Base-by-base conservation (phyloP, 1,140 invertebrate genomes). In the Gonioctena quinquepunctata region DNA sequence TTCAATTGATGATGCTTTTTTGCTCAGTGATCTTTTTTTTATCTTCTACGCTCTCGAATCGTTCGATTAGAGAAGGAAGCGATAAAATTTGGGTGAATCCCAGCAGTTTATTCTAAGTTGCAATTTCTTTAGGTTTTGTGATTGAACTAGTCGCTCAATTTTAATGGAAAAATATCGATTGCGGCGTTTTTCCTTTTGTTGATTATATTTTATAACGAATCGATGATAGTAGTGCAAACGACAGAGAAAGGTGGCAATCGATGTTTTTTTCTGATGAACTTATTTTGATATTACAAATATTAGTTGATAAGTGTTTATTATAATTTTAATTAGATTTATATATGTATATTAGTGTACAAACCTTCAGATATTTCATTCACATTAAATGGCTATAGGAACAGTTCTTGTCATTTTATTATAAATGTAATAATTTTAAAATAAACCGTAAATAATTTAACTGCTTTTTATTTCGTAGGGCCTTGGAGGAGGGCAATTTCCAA, bases 141-240 rank as follows among this genome's bases (percentile, higher is more conserved):
- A 80, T 80, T 69, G 56, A 78, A 80, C 78, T 80, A 80, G 78
- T 80, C 78, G 74, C 67, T 69, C 72, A 76, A 71, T 71, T 73
- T 77, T 68, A 70, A n/a, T 42, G 33, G 16, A 72, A 69, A 56
- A 68, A 57, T 49, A 69, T 68, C 42, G 61, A 68, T 56, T 56
- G 49, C 50, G 16, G 21, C 18, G n/a, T n/a, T n/a, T 22, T 71
- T 25, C 22, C 25, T 19, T 54, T 21, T 54, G 52, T 11, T 18
- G 11, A 54, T 18, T 54, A 54, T 54, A 21, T 54, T 54, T 54
- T 21, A 54, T 54, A 54, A 54, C 19, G n/a, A 1, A 18, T 18
- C 3, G 18, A 21, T 23, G 52, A 18, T 18, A 42, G n/a, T 59
- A 61, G 54, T 28, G 56, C 49, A 22, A 18, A 52, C 62, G 23